Evolutionary conservation across 2,113 vertebrate species (phyloP).

Genomic region (Cathartes aura): DNA sequence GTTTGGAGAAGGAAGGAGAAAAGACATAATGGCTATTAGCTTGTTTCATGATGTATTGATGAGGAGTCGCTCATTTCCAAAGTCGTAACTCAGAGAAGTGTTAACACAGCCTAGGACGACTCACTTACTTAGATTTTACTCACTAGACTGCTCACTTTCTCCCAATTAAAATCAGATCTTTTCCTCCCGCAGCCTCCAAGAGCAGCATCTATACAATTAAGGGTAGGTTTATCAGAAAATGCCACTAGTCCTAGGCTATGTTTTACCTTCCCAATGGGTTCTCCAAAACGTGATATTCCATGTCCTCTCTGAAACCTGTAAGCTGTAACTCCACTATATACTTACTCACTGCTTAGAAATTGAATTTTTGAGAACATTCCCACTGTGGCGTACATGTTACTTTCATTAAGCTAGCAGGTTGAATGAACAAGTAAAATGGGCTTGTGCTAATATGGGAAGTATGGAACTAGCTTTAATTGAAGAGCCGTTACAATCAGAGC

Average conservation of each 20-base stretch:
- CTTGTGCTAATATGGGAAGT: background rate
- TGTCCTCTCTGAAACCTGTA: background rate
- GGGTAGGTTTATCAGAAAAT: background rate
- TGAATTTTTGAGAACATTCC: background rate
- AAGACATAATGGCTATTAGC: background rate
- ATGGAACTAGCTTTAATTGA: background rate
- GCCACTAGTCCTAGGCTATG: background rate
- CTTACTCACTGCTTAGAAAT: background rate
- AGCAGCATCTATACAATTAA: background rate
- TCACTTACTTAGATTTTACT: background rate
- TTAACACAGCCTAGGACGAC: background rate
- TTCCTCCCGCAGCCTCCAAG: background rate
- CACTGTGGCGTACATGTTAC: background rate
- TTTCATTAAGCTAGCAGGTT: background rate
- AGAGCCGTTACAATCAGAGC: background rate
- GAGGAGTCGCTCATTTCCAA: background rate
- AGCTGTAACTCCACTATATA: background rate
- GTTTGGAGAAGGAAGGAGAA: background rate
- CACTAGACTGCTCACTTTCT: background rate
- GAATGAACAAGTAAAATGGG: constrained; percentile 1
- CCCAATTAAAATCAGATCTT: background rate
- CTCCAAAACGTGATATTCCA: rapidly evolving
- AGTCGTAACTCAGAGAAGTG: background rate
- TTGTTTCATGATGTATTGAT: constrained; percentile 26
- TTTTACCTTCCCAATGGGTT: background rate